Conservation (phyloP, 2,888 invertebrate species). For the Zygothrica quintamaculata region DNA sequence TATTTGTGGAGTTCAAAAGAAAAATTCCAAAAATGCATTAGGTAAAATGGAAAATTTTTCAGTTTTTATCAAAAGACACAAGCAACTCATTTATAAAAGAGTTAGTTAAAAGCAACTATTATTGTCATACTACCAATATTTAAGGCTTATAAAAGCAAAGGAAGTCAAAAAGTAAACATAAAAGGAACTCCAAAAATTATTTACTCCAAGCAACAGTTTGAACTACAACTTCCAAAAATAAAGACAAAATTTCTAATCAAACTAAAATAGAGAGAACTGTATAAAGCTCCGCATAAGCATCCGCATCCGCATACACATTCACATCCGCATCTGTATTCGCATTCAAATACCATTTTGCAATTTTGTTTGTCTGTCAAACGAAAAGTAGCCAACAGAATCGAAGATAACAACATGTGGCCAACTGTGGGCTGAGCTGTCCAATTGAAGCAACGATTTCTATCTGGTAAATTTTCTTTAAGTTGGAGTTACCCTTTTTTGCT, state of each 20-base stretch:
- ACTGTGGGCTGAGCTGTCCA: slow-evolving; percentile 18
- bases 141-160: too few species aligned
- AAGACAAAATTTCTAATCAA: slow-evolving; percentile 61
- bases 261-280: slow-evolving; percentile 20
- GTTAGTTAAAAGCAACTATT: too few species aligned
- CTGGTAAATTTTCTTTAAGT: slow-evolving; percentile 56
- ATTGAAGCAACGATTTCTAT: slow-evolving; percentile 33
- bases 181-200: slow-evolving; percentile 1
- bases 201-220: slow-evolving; percentile 12
- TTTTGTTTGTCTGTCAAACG: slow-evolving; percentile 54
- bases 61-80: too few species aligned
- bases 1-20: too few species aligned
- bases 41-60: not conserved
- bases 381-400: slow-evolving; percentile 41
- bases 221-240: slow-evolving; percentile 45
- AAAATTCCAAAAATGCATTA: not conserved
- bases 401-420: slow-evolving; percentile 36
- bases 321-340: too few species aligned
- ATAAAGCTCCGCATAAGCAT: too few species aligned
- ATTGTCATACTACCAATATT: too few species aligned
- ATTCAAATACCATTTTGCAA: slow-evolving; percentile 44
- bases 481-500: slow-evolving; percentile 47
- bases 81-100: too few species aligned
- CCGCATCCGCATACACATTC: too few species aligned
- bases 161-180: too few species aligned